A percentile compares a stretch with the other conserved stretches of the same genome.
phyloP scores from a whole-genome alignment of 2,113 vertebrate genomes.

The Megaceryle maxima region DNA sequence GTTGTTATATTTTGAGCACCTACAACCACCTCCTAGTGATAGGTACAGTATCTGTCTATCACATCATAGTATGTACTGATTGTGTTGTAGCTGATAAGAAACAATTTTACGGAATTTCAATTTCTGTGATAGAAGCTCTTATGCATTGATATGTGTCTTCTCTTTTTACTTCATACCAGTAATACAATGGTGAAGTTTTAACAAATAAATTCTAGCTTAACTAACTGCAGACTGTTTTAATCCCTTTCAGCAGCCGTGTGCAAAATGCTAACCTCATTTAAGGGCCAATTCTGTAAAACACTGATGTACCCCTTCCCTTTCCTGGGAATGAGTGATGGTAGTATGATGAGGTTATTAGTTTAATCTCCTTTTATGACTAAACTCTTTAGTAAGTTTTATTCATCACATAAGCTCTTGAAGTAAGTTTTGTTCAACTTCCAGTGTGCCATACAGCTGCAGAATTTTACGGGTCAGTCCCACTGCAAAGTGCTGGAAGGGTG shows the following conservation, averaged over 20 bases:
- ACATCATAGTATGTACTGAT: neutral
- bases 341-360: neutral
- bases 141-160: neutral
- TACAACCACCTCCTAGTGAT: slow-evolving; percentile 72
- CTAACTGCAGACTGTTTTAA: neutral
- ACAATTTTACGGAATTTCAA: neutral
- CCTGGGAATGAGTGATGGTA: neutral
- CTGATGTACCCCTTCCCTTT: neutral
- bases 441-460: neutral
- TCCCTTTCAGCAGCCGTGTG: neutral
- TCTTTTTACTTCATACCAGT: neutral
- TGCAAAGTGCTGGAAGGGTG: neutral
- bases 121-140: neutral
- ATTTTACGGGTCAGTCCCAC: neutral
- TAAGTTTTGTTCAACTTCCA: neutral
- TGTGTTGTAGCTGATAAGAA: neutral
- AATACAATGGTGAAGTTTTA: neutral
- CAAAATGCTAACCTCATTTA: neutral
- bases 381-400: neutral
- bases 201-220: neutral
- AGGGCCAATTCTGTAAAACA: neutral
- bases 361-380: neutral
- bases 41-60: slow-evolving; percentile 25
- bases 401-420: neutral
- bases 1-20: slow-evolving; percentile 86